phyloP scores from a whole-genome alignment of 1,140 invertebrate species.

The Macrocentrus cingulum region DNA sequence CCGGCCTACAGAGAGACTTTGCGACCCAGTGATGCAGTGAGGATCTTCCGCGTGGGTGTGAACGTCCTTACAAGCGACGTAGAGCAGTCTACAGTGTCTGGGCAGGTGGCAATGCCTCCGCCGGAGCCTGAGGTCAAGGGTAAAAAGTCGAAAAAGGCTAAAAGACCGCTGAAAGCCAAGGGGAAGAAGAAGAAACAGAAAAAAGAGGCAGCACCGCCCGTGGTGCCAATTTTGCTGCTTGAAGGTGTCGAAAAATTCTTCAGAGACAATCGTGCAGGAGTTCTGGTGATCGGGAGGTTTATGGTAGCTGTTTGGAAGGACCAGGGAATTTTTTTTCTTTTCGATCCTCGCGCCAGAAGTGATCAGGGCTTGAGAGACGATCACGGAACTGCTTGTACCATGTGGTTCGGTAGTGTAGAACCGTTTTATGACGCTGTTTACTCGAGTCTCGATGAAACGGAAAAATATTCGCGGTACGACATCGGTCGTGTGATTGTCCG shows the following conservation, averaged over 20 bases:
- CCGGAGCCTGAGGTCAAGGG: slow-evolving; percentile 34
- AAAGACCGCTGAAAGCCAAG: slow-evolving; percentile 22
- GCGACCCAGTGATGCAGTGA: slow-evolving; percentile 39
- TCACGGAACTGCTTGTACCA: slow-evolving; percentile 38
- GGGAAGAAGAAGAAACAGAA: slow-evolving; percentile 29
- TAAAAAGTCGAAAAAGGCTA: slow-evolving; percentile 15
- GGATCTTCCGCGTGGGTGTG: slow-evolving; percentile 43
- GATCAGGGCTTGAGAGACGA: slow-evolving; percentile 34
- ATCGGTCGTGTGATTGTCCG: slow-evolving; percentile 43
- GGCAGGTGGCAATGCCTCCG: slow-evolving; percentile 35
- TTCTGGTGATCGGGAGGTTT: slow-evolving; percentile 38
- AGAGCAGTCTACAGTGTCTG: slow-evolving; percentile 36
- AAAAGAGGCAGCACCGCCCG: slow-evolving; percentile 28
- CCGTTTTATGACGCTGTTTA: slow-evolving; percentile 40
- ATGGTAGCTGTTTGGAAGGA: slow-evolving; percentile 49
- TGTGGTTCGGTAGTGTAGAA: slow-evolving; percentile 50
- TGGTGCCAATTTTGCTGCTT: slow-evolving; percentile 37
- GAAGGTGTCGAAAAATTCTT: slow-evolving; percentile 45
- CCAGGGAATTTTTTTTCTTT: slow-evolving; percentile 48
- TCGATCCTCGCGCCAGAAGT: slow-evolving; percentile 37
- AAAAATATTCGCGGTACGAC: slow-evolving; percentile 39
- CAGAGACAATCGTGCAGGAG: slow-evolving; percentile 43
- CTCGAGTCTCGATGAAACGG: slow-evolving; percentile 38
- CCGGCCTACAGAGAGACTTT: slow-evolving; percentile 26
- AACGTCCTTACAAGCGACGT: slow-evolving; percentile 47